These are phyloP conservation scores for Crypturellus tataupa DNA, from an alignment of 2,797 vertebrate species.

Conservation along the genomic window DNA sequence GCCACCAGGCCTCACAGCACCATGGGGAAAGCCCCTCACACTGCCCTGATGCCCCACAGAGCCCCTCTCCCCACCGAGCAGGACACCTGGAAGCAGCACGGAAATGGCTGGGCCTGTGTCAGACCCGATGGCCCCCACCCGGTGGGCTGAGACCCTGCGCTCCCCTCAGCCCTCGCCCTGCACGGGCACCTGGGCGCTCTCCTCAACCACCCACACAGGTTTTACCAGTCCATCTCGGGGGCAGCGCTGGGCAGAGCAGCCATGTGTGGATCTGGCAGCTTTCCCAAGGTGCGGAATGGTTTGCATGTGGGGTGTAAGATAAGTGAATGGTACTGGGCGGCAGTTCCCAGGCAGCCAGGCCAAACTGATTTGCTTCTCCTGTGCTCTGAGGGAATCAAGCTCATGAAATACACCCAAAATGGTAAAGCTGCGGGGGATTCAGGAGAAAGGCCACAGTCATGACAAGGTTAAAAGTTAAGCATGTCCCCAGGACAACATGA, in stretches of 20 bases:
- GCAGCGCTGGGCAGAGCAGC: background rate
- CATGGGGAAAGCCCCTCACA: fast-evolving
- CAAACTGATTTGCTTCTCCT: background rate
- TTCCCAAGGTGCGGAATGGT: background rate
- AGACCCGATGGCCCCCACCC: background rate
- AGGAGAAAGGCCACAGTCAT: background rate
- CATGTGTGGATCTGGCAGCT: background rate
- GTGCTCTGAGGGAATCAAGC: background rate
- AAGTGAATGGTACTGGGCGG: background rate
- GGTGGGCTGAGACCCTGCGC: fast-evolving
- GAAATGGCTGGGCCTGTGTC: fast-evolving
- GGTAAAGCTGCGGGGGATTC: background rate
- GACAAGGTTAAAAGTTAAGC: background rate
- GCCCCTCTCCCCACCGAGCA: fast-evolving
- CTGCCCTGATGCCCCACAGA: fast-evolving
- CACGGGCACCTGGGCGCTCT: fast-evolving
- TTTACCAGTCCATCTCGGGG: background rate
- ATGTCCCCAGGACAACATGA: fast-evolving
- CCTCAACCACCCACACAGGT: background rate
- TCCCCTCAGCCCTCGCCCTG: background rate
- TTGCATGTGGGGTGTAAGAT: background rate
- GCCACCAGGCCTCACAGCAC: fast-evolving
- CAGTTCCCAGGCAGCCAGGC: fast-evolving
- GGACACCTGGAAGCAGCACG: background rate
- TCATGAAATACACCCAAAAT: background rate